These are phyloP conservation scores for Chascanopsetta lugubris DNA, from an alignment of 2,113 vertebrate genomes.

Conservation along the genomic window DNA sequence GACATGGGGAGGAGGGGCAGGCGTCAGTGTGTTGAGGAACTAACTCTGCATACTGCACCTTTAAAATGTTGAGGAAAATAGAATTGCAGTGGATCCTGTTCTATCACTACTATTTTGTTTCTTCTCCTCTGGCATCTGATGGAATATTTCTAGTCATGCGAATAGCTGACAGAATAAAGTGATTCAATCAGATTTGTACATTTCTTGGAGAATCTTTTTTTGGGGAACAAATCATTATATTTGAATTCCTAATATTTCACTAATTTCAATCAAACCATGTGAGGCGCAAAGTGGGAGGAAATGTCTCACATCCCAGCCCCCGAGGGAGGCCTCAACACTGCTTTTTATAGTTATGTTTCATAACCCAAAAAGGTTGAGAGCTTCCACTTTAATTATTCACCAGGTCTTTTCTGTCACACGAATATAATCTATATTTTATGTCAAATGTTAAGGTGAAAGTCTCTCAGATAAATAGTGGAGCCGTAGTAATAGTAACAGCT, in stretches of 20 bases:
- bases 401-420: background rate
- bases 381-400: constrained; percentile 3
- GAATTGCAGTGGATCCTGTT: too few species aligned
- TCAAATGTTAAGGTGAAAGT: background rate
- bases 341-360: background rate
- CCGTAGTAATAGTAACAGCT: background rate
- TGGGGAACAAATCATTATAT: background rate
- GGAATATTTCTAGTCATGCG: too few species aligned
- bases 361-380: background rate
- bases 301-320: background rate
- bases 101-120: too few species aligned
- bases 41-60: too few species aligned
- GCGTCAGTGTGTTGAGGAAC: too few species aligned
- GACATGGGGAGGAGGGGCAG: too few species aligned
- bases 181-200: too few species aligned
- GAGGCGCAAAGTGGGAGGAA: background rate
- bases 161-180: too few species aligned
- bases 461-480: background rate
- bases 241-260: background rate
- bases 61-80: too few species aligned
- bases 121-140: too few species aligned
- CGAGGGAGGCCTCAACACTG: background rate
- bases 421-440: background rate
- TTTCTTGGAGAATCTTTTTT: too few species aligned
- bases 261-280: background rate